These are phyloP conservation scores for Petrolisthes cinctipes DNA, from an alignment of 2,888 invertebrate species.

Conservation along the genomic window DNA sequence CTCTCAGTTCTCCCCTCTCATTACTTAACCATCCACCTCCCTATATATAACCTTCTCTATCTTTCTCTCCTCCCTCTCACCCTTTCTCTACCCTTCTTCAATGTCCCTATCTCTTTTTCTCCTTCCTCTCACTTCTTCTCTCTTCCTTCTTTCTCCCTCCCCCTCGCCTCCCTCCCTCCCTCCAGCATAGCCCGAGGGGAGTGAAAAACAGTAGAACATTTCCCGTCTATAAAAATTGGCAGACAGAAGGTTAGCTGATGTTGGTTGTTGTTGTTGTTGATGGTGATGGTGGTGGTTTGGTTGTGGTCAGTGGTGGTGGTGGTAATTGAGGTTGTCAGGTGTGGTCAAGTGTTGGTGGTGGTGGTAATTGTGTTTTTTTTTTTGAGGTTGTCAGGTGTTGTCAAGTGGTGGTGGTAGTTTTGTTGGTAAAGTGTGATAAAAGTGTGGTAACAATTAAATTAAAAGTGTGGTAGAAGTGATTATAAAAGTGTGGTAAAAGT, in stretches of 20 bases:
- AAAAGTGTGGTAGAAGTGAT: background rate
- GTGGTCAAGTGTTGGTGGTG: background rate
- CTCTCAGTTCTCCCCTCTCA: background rate
- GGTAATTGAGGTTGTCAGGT: slow-evolving; percentile 1
- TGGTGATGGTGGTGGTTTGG: slow-evolving; percentile 5
- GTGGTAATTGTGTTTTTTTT: background rate
- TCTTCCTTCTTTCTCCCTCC: background rate
- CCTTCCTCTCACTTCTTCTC: slow-evolving; percentile 13
- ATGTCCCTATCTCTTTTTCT: background rate
- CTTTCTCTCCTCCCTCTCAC: background rate
- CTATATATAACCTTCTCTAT: background rate
- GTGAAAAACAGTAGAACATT: slow-evolving; percentile 12
- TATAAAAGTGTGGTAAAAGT: background rate
- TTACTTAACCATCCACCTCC: background rate
- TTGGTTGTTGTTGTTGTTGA: background rate
- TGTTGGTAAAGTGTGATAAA: background rate
- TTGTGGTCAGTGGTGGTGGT: slow-evolving; percentile 7
- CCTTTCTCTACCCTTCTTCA: background rate
- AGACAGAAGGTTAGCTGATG: slow-evolving; percentile 3
- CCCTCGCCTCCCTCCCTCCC: slow-evolving; percentile 15
- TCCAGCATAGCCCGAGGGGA: background rate
- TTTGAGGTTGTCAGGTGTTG: background rate
- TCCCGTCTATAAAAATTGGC: slow-evolving; percentile 9
- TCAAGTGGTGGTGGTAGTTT: slow-evolving; percentile 1
- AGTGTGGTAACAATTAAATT: too few relatives aligned